A percentile compares a stretch with the other conserved stretches of the same genome.
These are phyloP conservation scores for Epizoanthus stellaris DNA, from an alignment of 92 coral and sea anemone genomes.

Conservation along the genomic window DNA sequence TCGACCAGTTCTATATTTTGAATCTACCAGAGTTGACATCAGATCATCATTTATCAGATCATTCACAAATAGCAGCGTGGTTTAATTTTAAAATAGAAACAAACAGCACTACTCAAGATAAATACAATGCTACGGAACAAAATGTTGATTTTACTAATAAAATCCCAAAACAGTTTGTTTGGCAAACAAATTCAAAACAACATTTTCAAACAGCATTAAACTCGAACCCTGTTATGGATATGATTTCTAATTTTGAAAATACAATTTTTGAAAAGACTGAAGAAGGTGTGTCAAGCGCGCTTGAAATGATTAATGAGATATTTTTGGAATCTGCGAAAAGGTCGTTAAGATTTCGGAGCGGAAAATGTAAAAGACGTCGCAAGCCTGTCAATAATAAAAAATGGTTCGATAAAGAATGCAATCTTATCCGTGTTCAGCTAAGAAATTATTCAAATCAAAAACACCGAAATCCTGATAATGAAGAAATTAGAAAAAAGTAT, in stretches of 20 bases:
- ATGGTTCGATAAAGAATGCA: conserved; percentile 49
- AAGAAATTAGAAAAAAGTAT: conserved; percentile 20
- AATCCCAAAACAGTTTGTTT: neutral
- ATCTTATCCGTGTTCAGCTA: conserved; percentile 26
- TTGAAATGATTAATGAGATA: neutral
- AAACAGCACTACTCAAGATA: no score
- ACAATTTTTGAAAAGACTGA: neutral
- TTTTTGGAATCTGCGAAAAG: neutral
- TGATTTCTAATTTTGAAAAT: neutral
- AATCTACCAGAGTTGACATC: no score
- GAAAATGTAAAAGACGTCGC: neutral
- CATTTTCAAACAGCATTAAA: neutral
- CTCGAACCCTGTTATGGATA: neutral
- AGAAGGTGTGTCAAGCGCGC: neutral
- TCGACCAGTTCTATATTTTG: no score
- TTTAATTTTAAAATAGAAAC: no score
- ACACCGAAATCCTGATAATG: conserved; percentile 40
- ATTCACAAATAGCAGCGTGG: no score
- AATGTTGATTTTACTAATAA: neutral
- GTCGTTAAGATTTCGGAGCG: neutral
- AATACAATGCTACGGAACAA: no score
- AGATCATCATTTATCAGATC: no score
- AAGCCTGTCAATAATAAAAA: conserved; percentile 24
- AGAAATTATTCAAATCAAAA: conserved; percentile 43
- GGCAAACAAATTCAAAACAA: neutral